These are phyloP conservation scores for Osmerus mordax DNA, from an alignment of 2,113 vertebrate genomes.

Conservation along the genomic window DNA sequence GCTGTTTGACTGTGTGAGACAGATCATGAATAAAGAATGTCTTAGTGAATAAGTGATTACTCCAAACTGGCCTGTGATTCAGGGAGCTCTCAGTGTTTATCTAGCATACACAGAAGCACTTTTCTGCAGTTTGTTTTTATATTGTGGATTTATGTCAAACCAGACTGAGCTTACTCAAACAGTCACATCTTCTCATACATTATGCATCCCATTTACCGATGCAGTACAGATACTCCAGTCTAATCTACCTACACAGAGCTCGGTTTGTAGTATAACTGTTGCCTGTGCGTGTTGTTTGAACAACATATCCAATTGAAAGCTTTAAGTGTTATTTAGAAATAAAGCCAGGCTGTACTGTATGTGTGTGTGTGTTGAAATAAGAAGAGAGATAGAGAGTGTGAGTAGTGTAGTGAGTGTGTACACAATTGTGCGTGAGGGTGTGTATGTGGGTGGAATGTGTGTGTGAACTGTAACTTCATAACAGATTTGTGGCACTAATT, in stretches of 20 bases:
- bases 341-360: background rate
- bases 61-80: slow-evolving; percentile 13
- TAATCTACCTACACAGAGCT: background rate
- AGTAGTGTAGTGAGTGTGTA: background rate
- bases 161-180: background rate
- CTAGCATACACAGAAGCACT: background rate
- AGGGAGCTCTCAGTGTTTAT: background rate
- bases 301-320: too few relatives aligned
- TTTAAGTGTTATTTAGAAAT: background rate
- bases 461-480: background rate
- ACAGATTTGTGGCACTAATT: background rate
- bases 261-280: background rate
- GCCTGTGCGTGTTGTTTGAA: background rate
- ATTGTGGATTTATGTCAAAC: background rate
- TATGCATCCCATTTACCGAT: background rate
- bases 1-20: slow-evolving; percentile 8
- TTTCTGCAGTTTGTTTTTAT: background rate
- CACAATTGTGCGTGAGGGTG: background rate
- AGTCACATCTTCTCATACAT: background rate
- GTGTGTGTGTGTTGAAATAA: background rate
- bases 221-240: slow-evolving; percentile 3
- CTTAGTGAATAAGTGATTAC: slow-evolving; percentile 23
- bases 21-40: slow-evolving; percentile 36
- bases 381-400: background rate
- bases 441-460: slow-evolving; percentile 1